Evolutionary conservation across 2,888 invertebrate species (phyloP), one percentile per base, ranked within the genome.

Genomic region (Taphrorychus bicolor): DNA sequence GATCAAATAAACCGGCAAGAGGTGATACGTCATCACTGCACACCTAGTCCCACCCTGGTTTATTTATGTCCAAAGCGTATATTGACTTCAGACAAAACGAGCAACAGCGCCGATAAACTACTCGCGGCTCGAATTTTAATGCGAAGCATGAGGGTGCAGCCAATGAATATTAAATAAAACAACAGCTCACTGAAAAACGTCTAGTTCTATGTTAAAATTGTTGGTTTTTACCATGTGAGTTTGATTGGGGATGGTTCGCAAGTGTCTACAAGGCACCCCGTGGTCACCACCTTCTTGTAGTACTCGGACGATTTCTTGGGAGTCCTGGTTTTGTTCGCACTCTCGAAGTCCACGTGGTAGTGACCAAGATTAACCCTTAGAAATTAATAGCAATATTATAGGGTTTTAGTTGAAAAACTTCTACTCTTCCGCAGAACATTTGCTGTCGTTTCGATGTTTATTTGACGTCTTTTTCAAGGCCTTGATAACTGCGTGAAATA

Each of bases 321-420:
- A 45, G 70, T 70, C 14, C 68, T 64, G n/a, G 70, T 68, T 52
- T 64, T 59, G 0, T 64, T 17, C 40, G 22, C 21, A 51, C 68
- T 68, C 45, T 70, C 49, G 53, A 70, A 70, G 41, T 68, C 68
- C 18, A 70, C 70, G 21, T 70, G 68, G 14, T 70, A 68, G 19
- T 68, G 70, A 11, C 70, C 68, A 2, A 91, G 83, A 24, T 69
- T 69, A 3, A 66, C 61, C 17, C 70, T 70, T 19, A 51, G 42
- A 51, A 87, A 54, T 9, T 5, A 48, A 42, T 41, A 7, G 4
- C 3, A 11, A 9, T 9, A 11, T 32, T 32, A 32, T 3, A 57
- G 14, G 2, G 18, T 60, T 23, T 19, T 52, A 19, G 5, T 32
- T 2, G 32, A n/a, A 16, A 9, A 32, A 52, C 7, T 22, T n/a